These are phyloP conservation scores for Saguinus midas DNA, from an alignment of 2,113 vertebrate species.

Conservation along the genomic window DNA sequence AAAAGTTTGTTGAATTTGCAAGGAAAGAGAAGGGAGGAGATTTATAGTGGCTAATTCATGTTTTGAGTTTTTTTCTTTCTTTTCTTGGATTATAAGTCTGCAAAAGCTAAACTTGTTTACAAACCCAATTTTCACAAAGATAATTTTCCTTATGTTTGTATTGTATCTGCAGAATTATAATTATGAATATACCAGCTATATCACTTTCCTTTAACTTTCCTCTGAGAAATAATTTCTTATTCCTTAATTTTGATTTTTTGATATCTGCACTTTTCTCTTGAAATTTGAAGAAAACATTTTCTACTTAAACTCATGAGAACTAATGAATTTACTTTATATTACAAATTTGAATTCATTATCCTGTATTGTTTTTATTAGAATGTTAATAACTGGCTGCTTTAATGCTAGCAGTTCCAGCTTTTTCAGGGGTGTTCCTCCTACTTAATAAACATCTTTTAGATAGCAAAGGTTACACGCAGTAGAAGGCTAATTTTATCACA, in stretches of 20 bases:
- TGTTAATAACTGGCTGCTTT: neutral
- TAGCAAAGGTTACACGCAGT: neutral
- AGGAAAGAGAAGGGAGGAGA: neutral
- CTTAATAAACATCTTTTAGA: neutral
- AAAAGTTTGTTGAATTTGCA: neutral
- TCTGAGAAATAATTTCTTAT: neutral
- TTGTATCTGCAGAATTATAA: neutral
- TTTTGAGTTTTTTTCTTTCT: neutral
- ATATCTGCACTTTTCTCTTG: neutral
- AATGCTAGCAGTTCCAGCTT: neutral
- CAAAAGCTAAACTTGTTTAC: slow-evolving; percentile 38
- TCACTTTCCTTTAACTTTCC: neutral
- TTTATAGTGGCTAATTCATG: slow-evolving; percentile 6
- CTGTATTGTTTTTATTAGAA: slow-evolving; percentile 27
- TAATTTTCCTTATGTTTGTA: slow-evolving; percentile 49
- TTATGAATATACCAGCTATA: slow-evolving; percentile 8
- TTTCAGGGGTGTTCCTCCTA: neutral
- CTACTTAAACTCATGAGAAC: neutral
- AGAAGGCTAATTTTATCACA: neutral
- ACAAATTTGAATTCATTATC: neutral
- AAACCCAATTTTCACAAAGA: neutral
- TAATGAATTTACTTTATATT: neutral
- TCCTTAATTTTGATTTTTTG: slow-evolving; percentile 32
- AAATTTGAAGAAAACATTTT: slow-evolving; percentile 32
- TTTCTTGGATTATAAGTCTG: neutral